phyloP scores from a whole-genome alignment of 2,797 vertebrate species.

The Manis pentadactyla region DNA sequence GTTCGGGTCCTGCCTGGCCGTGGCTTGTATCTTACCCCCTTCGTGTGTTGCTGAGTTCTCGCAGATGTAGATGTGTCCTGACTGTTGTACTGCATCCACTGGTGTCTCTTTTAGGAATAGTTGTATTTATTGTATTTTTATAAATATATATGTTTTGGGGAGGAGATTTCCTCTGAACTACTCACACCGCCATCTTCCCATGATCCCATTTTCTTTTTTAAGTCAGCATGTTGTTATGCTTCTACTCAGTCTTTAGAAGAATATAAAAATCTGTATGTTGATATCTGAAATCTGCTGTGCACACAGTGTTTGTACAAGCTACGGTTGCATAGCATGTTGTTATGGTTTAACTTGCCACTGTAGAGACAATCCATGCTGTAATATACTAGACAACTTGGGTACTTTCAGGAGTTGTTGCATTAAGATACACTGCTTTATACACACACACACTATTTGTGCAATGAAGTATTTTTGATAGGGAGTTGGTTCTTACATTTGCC shows the following conservation, averaged over 20 bases:
- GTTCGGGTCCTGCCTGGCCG: too few species aligned
- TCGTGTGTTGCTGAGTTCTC: too few species aligned
- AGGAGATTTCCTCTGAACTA: too few species aligned
- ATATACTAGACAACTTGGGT: background rate
- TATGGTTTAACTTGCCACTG: background rate
- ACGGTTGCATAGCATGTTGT: background rate
- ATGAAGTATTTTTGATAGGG: background rate
- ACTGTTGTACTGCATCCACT: too few species aligned
- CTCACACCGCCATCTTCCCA: too few species aligned
- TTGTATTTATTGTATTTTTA: too few species aligned
- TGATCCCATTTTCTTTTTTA: constrained; percentile 48
- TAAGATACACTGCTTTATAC: background rate
- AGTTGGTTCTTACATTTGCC: background rate
- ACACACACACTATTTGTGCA: background rate
- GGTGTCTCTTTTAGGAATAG: too few species aligned
- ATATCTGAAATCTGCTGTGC: background rate
- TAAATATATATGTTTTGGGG: too few species aligned
- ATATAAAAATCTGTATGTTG: background rate
- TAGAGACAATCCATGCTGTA: background rate
- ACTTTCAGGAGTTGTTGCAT: background rate
- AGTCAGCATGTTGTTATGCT: constrained; percentile 1
- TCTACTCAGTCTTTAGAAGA: constrained; percentile 19
- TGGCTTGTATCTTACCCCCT: too few species aligned
- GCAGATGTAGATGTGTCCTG: too few species aligned
- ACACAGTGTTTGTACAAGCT: background rate